Evolutionary conservation across 2,797 vertebrate species (phyloP).

Genomic region (Leucoraja ocellata): DNA sequence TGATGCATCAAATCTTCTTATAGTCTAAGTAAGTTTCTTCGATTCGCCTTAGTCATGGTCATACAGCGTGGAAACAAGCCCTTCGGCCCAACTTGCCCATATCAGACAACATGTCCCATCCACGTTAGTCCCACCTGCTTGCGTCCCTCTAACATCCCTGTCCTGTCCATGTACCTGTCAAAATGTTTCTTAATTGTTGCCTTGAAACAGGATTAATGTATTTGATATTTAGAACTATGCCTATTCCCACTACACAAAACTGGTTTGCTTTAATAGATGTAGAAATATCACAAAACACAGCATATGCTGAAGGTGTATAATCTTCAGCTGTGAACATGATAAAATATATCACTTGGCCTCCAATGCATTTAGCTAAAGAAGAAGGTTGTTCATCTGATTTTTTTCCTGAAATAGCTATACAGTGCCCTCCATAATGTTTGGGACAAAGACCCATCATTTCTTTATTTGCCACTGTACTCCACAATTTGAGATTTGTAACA

Average conservation of each 20-base stretch:
- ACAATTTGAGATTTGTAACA: no score
- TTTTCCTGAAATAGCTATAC: no score
- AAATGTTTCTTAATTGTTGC: background rate
- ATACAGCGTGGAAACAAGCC: no score
- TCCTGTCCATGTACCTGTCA: no score
- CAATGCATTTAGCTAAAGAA: conserved; percentile 20
- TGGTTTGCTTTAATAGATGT: background rate
- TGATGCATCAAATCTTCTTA: background rate
- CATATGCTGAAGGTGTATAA: conserved; percentile 14
- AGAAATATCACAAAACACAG: background rate
- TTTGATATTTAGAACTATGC: background rate
- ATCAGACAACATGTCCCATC: no score
- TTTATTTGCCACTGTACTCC: no score
- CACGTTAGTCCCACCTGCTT: no score
- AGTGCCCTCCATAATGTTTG: no score
- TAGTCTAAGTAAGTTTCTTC: background rate
- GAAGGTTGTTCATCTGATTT: conserved; percentile 16
- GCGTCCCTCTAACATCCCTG: no score
- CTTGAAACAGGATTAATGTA: background rate
- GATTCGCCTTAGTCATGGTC: no score
- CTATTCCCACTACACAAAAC: conserved; percentile 17
- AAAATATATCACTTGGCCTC: background rate
- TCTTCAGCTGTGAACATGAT: conserved; percentile 29
- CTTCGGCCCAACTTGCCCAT: no score
- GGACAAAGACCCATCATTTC: no score